phyloP scores from a whole-genome alignment of 2,113 vertebrate species.

The Trogon surrucura region DNA sequence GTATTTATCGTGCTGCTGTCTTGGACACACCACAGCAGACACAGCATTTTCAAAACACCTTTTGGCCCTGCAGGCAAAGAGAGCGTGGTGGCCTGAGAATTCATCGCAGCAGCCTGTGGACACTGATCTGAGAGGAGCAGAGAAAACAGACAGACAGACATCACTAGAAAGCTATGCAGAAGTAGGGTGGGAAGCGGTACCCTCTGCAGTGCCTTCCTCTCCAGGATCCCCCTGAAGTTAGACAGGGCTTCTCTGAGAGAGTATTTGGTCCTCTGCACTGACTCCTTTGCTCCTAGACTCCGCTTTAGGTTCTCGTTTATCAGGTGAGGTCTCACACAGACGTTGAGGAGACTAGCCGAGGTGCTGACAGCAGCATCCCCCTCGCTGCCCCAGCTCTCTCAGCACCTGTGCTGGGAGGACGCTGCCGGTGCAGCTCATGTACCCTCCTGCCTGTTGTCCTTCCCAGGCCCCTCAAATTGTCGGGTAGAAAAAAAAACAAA shows the following conservation, averaged over 20 bases:
- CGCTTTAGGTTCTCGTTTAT: background rate
- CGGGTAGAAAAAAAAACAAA: background rate
- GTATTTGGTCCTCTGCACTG: background rate
- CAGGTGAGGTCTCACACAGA: rapidly evolving
- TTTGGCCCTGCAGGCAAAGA: background rate
- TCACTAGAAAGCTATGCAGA: background rate
- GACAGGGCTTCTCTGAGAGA: background rate
- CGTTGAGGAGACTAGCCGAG: background rate
- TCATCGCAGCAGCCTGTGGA: background rate
- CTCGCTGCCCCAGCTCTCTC: background rate
- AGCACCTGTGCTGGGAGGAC: rapidly evolving
- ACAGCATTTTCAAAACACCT: background rate
- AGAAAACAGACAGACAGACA: background rate
- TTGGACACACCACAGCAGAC: background rate
- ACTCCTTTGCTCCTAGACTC: background rate
- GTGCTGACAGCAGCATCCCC: background rate
- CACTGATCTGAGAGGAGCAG: background rate
- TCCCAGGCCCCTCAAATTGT: background rate
- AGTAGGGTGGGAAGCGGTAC: rapidly evolving
- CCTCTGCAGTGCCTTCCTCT: background rate
- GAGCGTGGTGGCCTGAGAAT: background rate
- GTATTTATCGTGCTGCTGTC: background rate
- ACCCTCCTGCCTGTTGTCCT: background rate
- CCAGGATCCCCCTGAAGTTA: background rate
- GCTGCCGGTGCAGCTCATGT: background rate